Evolutionary conservation across 2,888 invertebrate species (phyloP), one percentile per base, ranked within the genome.

Genomic region (Cyclophora punctaria): DNA sequence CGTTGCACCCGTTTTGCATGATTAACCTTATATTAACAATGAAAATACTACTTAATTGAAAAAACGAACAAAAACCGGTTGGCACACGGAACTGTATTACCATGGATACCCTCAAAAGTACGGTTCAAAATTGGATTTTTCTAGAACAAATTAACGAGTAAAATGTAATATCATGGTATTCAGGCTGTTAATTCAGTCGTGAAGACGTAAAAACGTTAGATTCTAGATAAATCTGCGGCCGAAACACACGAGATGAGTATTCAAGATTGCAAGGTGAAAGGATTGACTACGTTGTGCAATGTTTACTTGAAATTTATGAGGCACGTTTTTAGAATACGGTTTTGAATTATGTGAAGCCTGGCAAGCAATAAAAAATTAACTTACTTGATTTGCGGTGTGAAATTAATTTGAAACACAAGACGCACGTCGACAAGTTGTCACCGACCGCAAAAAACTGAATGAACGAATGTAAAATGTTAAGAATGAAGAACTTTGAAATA

Each of bases 1-100:
- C 54, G 64, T 64, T 65, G 60, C 64, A 57, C 46, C 58, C 50
- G 50, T 65, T 58, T 66, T 68, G 66, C 75, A 61, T 60, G 48
- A 49, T 52, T 47, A 47, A 66, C 71, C 70, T 69, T 37, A 57
- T 56, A 61, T 52, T 49, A 55, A 58, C 63, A 64, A 58, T 34
- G 44, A 35, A 20, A 20, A 20, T 20, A 20, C 20, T 20, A 20
- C 2, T n/a, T n/a, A n/a, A n/a, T 20, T 45, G 54, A 49, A 34
- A 20, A 6, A 5, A 20, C 42, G 34, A 44, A 44, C 20, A 34
- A 20, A 20, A 20, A 20, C 20, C 20, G 20, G 20, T 20, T 20
- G 20, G 20, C 20, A 20, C 20, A 20, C 20, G 20, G 20, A 20
- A 20, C 20, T 20, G 20, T 20, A 20, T 20, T 20, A 20, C 20